Conservation (phyloP, 2,797 vertebrate species). For the Graptemys geographica region DNA sequence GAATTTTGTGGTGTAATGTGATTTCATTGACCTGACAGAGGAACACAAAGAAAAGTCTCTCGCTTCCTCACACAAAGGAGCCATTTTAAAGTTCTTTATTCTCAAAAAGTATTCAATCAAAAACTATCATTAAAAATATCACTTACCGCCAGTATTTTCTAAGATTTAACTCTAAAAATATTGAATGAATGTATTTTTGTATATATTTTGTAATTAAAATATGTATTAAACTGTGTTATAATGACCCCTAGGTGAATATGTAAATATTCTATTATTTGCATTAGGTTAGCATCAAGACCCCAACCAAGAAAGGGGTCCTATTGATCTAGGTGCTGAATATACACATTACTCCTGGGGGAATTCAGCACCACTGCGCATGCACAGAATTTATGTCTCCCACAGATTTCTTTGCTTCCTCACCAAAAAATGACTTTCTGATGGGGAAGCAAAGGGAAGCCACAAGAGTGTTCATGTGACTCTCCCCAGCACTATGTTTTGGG, state of each 20-base stretch:
- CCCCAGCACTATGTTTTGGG: no score
- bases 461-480: no score
- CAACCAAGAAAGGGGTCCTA: neutral
- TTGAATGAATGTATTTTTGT: neutral
- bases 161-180: neutral
- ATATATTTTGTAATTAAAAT: neutral
- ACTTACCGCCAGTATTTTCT: neutral
- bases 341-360: neutral
- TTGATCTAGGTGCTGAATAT: neutral
- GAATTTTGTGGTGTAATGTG: neutral
- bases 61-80: neutral
- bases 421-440: no score
- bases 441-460: no score
- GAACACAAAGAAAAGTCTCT: neutral
- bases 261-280: neutral
- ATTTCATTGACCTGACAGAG: neutral
- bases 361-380: no score
- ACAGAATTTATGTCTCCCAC: no score
- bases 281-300: neutral
- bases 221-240: neutral
- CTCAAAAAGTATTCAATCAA: neutral
- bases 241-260: neutral
- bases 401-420: no score
- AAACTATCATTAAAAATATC: neutral
- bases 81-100: neutral